phyloP scores from a whole-genome alignment of 2,888 invertebrate species.

The Drosophila algonquin region DNA sequence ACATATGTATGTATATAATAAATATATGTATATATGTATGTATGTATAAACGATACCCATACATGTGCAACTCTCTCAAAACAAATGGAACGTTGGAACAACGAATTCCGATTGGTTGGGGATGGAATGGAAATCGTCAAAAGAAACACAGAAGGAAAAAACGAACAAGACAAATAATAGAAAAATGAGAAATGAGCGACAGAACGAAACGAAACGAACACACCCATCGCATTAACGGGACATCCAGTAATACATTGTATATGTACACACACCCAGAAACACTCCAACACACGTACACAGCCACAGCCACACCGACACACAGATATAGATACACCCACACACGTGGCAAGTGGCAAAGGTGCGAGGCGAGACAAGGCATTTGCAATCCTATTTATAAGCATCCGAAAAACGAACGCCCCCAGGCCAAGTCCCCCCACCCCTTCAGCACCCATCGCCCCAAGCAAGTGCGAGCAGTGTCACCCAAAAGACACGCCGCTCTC shows the following conservation, averaged over 20 bases:
- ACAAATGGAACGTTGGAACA: conserved; percentile 41
- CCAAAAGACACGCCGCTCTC: conserved; percentile 52
- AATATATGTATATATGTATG: conserved; percentile 14
- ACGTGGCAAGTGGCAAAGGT: conserved; percentile 68
- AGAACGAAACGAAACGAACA: conserved; percentile 23
- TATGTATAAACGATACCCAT: conserved; percentile 16
- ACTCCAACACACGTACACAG: not conserved
- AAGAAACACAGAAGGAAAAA: conserved; percentile 59
- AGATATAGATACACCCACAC: conserved; percentile 1
- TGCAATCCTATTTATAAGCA: conserved; percentile 68
- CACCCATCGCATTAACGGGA: conserved; percentile 34
- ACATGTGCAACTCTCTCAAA: conserved; percentile 9
- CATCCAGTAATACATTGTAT: conserved; percentile 21
- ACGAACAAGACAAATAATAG: conserved; percentile 45
- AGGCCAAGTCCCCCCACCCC: conserved; percentile 55
- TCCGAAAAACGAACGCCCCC: conserved; percentile 55
- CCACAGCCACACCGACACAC: not conserved
- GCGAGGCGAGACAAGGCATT: conserved; percentile 65
- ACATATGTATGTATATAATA: conserved; percentile 3
- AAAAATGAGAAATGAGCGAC: conserved; percentile 34
- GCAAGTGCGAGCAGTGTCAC: conserved; percentile 16
- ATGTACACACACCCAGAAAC: conserved; percentile 1
- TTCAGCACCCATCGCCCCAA: conserved; percentile 9
- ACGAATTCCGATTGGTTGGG: conserved; percentile 79
- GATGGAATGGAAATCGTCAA: conserved; percentile 65